Percentiles rank a stretch among this genome's conserved stretches.
These are phyloP conservation scores for Drosophila equinoxialis DNA, from an alignment of 1,140 invertebrate genomes.

Conservation along the genomic window DNA sequence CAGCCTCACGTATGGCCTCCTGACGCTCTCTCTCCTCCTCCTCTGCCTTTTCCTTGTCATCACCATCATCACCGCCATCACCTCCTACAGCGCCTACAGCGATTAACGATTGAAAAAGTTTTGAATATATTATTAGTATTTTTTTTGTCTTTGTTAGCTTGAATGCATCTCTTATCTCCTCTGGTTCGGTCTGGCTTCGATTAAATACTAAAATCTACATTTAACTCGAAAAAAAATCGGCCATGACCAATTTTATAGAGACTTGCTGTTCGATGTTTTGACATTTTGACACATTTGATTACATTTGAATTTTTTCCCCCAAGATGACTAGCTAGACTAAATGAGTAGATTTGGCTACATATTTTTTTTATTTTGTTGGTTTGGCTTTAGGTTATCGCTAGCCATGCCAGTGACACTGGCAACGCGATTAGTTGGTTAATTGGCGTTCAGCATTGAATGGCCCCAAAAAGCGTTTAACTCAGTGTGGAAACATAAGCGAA, in stretches of 20 bases:
- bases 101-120: constrained; percentile 21
- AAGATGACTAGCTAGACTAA: not conserved
- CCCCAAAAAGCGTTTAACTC: constrained; percentile 6
- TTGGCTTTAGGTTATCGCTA: constrained; percentile 31
- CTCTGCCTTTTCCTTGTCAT: constrained; percentile 97
- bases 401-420: constrained; percentile 19
- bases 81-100: constrained; percentile 93
- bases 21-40: constrained; percentile 96
- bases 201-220: constrained; percentile 9
- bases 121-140: not conserved
- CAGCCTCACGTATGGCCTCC: constrained; percentile 96
- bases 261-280: constrained; percentile 27
- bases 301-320: not conserved
- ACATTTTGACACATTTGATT: constrained; percentile 73
- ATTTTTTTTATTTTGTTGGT: too few relatives aligned
- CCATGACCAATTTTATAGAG: constrained; percentile 62
- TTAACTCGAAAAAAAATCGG: constrained; percentile 43
- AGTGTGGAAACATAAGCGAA: constrained; percentile 35
- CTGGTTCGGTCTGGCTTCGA: not conserved
- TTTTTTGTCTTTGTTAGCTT: not conserved
- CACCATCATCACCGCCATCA: constrained; percentile 93
- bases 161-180: not conserved
- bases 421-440: constrained; percentile 63
- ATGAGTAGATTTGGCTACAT: not conserved
- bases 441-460: constrained; percentile 36